phyloP scores from a whole-genome alignment of 2,113 vertebrate genomes.

The Phyllostomus discolor region DNA sequence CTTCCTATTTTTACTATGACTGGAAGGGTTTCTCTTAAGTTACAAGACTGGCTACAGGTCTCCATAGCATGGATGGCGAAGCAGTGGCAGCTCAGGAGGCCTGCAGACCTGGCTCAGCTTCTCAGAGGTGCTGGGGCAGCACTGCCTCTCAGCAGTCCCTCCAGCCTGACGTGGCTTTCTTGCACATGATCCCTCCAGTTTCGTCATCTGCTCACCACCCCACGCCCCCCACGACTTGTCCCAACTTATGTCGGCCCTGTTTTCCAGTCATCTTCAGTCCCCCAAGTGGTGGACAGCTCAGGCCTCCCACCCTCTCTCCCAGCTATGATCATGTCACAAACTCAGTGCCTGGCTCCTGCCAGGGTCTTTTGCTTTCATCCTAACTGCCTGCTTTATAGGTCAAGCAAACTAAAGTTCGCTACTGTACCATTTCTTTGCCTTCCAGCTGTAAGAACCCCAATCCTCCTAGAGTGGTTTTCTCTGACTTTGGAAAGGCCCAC shows the following conservation, averaged over 20 bases:
- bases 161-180: accelerated
- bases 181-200: not conserved
- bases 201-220: not conserved
- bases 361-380: not conserved
- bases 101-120: not conserved
- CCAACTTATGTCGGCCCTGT: not conserved
- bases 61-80: not conserved
- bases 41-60: not conserved
- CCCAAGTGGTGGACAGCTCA: not conserved
- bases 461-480: not conserved
- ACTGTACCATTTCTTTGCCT: not conserved
- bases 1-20: not conserved
- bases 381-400: not conserved
- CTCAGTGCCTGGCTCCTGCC: not conserved
- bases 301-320: not conserved
- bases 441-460: not conserved
- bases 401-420: not conserved
- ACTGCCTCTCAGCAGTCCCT: not conserved
- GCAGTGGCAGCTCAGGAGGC: not conserved
- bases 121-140: not conserved
- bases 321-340: not conserved
- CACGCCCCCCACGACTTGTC: not conserved
- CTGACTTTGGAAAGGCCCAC: not conserved
- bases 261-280: not conserved
- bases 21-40: not conserved